These are phyloP conservation scores for Nomada flava DNA, from an alignment of 2,888 invertebrate species.

Conservation along the genomic window DNA sequence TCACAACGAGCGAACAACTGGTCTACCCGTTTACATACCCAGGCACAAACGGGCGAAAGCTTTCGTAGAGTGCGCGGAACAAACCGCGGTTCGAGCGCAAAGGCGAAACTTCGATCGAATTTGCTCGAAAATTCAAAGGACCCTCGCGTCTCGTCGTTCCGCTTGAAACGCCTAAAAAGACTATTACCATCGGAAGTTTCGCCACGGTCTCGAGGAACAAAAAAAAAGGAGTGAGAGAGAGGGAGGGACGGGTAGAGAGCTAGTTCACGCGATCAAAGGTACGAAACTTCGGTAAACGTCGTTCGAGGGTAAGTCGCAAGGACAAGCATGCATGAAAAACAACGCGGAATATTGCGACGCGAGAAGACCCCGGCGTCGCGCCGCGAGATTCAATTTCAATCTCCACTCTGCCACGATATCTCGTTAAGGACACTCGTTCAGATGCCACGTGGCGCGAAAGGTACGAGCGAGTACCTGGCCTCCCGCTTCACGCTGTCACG, in stretches of 20 bases:
- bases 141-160: neutral
- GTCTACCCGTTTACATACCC: neutral
- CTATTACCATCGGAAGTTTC: too few relatives aligned
- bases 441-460: conserved; percentile 15
- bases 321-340: conserved; percentile 8
- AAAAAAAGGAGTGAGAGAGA: neutral
- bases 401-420: conserved; percentile 38
- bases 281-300: neutral
- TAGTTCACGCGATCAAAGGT: neutral
- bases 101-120: neutral
- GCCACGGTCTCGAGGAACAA: too few relatives aligned
- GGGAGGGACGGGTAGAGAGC: neutral
- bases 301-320: neutral
- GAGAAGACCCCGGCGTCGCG: conserved; percentile 25
- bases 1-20: neutral
- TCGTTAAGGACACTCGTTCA: conserved; percentile 49
- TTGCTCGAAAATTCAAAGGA: conserved; percentile 4
- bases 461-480: neutral
- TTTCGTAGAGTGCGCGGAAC: neutral
- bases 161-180: neutral
- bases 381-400: conserved; percentile 58
- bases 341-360: conserved; percentile 24
- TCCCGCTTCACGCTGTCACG: conserved; percentile 37
- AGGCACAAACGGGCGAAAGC: conserved; percentile 2
- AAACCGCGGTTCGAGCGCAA: conserved; percentile 1